Evolutionary conservation across 2,888 invertebrate genomes (phyloP).

Genomic region (Frankliniella fusca): DNA sequence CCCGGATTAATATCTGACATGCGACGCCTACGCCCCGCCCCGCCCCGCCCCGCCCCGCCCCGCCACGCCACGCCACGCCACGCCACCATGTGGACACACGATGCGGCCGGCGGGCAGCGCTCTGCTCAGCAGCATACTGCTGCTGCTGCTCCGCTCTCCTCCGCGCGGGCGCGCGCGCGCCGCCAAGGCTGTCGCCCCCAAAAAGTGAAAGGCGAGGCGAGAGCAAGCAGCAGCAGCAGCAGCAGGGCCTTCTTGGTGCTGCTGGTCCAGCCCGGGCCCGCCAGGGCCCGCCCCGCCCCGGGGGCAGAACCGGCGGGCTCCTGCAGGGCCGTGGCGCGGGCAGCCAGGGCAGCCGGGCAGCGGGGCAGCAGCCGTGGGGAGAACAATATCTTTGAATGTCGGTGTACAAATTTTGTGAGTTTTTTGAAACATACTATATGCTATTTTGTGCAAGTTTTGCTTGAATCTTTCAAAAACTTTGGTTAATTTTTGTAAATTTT

Average conservation of each 20-base stretch:
- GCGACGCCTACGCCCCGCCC: too few relatives aligned
- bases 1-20: too few relatives aligned
- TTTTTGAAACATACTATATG: too few relatives aligned
- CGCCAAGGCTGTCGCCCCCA: slow-evolving; percentile 1
- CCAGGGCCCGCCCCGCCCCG: background rate
- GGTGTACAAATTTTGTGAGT: too few relatives aligned
- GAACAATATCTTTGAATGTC: too few relatives aligned
- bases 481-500: too few relatives aligned
- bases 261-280: background rate
- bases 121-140: background rate
- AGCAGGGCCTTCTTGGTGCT: background rate
- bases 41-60: too few relatives aligned
- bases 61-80: too few relatives aligned
- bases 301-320: background rate
- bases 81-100: too few relatives aligned
- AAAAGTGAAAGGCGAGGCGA: background rate
- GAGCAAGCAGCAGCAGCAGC: background rate
- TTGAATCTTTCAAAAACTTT: too few relatives aligned
- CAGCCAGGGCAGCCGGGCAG: background rate
- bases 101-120: background rate
- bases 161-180: background rate
- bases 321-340: background rate
- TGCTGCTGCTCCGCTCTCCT: background rate
- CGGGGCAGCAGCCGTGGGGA: background rate
- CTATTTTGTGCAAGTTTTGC: too few relatives aligned